Conservation (phyloP, 2,113 vertebrate species). For the cattle (Bos taurus) region ARS-UCD2.0 NC_037332.1:108458501-108459000, state of each 20-base stretch:
- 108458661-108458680: neutral
- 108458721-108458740: neutral
- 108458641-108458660: neutral
- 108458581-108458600: neutral
- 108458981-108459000: neutral
- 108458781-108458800: neutral
- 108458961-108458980: neutral
- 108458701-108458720: neutral
- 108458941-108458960: neutral
- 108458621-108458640: neutral
- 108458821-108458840: neutral
- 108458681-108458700: neutral
- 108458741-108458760: too few relatives aligned
- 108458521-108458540: neutral
- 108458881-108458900: neutral
- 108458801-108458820: neutral
- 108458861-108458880: neutral
- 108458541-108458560: slow-evolving; percentile 17
- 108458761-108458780: neutral
- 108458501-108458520: slow-evolving; percentile 38
- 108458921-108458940: neutral
- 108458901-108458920: neutral
- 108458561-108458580: neutral
- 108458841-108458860: neutral
- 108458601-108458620: neutral